Evolutionary conservation across 2,797 vertebrate genomes (phyloP), one percentile per base, ranked within the genome.

Genomic region (Sparidentex hasta): DNA sequence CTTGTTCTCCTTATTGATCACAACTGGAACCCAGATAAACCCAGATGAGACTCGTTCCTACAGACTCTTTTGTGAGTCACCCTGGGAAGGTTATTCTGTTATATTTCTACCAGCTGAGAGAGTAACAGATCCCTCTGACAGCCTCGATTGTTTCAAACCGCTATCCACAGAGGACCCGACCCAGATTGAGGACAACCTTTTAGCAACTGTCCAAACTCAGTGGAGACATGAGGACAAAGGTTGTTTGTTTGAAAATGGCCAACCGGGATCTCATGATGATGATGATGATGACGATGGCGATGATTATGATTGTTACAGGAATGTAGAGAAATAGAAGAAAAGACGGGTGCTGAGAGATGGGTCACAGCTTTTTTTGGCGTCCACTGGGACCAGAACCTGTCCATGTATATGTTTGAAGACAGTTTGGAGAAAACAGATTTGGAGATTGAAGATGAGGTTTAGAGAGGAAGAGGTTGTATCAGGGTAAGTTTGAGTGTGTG

Each of bases 171-270:
- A 56, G 68, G 74, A 54, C n/a, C 48, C 33, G 56, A 46, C 71
- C 23, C 59, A 56, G 33, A 75, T 52, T 4, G n/a, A 80, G 57
- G 46, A 25, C 21, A 76, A 51, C 29, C 55, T 81, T 81, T 86
- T 86, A 88, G 78, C 83, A 52, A 29, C 61, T 52, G 41, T 58
- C 33, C 38, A 18, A 25, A 61, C 64, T 43, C 18, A 11, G 48
- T 7, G 41, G 38, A 47, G 38, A 54, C 62, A 25, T 0, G 2
- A 47, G 58, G 64, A 73, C 74, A 66, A 50, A 70, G 18, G 38
- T 25, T 73, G 74, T 59, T 50, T 47, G 54, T 67, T 72, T 68
- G 56, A 14, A 21, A 74, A 41, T 13, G 23, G 54, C 41, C 69
- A 41, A 7, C 7, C 1, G 73, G 73, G 70, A 86, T 23, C 14